Evolutionary conservation across 2,113 vertebrate species (phyloP), one percentile per base, ranked within the genome.

Genomic region (Nestor notabilis): DNA sequence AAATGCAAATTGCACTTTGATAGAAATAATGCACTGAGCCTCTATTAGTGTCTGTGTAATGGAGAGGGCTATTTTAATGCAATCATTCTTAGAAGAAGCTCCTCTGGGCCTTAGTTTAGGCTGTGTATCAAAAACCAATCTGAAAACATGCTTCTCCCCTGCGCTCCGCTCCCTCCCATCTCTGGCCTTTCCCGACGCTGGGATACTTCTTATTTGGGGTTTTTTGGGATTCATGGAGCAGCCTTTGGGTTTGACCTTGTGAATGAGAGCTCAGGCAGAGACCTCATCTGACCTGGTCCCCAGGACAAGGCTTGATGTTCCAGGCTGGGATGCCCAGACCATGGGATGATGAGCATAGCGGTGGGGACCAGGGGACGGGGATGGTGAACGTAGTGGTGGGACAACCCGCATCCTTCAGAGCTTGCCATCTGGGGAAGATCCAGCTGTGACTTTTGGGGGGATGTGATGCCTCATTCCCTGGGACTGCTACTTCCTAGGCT

Each of bases 1-100:
- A 97, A 97, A 98, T 98, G 98, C 96, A 98, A 98, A 98, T 98
- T 93, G 96, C 95, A 77, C 97, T 97, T 97, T 95, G 97, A 97
- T 97, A 49, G 95, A 68, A 97, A 96, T 89, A 85, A 95, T 81
- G 95, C 86, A 12, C 87, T 41, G 85, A 85, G 95, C 95, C 96
- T 89, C 96, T 96, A 89, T 97, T 92, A 95, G 93, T 55, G 94
- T n/a, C 89, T 69, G 83, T 64, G 93, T 47, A 80, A 93, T 94
- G 95, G 95, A 88, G 75, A 97, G 94, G 96, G 96, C 72, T 95
- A 97, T 98, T 97, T 95, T 93, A 93, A 90, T 53, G 87, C 96
- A 83, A 97, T 98, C 98, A 93, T 76, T 97, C 96, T 97, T 95
- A 25, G 17, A 37, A 23, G 87, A 83, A 88, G 89, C 79, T 91